Evolutionary conservation across 2,888 invertebrate species (phyloP).

Genomic region (Selenia dentaria): DNA sequence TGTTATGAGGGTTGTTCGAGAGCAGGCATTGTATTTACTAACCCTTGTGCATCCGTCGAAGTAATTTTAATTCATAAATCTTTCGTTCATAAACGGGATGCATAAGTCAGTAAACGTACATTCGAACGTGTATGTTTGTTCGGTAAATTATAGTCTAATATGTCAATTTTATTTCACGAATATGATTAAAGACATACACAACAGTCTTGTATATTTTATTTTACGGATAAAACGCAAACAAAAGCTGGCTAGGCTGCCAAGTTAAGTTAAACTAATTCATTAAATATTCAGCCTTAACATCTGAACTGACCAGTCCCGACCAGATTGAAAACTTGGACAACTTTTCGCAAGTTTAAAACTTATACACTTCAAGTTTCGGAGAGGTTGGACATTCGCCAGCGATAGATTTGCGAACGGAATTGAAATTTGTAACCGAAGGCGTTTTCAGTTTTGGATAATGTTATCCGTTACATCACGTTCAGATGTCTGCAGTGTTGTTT

Average conservation of each 20-base stretch:
- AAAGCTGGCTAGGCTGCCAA: neutral
- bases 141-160: no score
- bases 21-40: no score
- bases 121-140: no score
- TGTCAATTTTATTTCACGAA: no score
- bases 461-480: neutral
- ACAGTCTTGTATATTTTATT: no score
- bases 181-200: no score
- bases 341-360: constrained; percentile 9
- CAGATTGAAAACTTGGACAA: constrained; percentile 17
- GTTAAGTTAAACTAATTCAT: constrained; percentile 6
- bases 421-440: constrained; percentile 10
- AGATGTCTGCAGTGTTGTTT: neutral
- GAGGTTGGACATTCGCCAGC: constrained; percentile 16
- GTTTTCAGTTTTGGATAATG: neutral
- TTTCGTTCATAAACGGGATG: no score
- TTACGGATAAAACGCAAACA: no score
- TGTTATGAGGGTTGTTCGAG: no score
- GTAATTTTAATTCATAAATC: no score
- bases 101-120: no score
- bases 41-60: no score
- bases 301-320: constrained; percentile 5
- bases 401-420: constrained; percentile 15
- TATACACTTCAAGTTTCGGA: constrained; percentile 6
- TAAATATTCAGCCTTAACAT: constrained; percentile 6